phyloP scores from a whole-genome alignment of 2,888 invertebrate genomes.

The Lacanobia wlatinum region DNA sequence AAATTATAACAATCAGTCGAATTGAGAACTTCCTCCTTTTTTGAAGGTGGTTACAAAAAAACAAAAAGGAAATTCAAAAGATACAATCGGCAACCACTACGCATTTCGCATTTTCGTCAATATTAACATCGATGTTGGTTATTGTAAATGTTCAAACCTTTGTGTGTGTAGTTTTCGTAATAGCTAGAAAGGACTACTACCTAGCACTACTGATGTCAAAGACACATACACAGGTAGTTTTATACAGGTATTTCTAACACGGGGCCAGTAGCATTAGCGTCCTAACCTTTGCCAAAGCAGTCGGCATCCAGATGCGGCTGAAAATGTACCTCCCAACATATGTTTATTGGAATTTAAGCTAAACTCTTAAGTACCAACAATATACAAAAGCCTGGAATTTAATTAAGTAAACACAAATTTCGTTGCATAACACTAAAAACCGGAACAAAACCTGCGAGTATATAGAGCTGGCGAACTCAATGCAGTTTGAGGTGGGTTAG shows the following conservation, averaged over 20 bases:
- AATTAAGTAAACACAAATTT: conserved; percentile 70
- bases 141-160: no score
- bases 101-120: no score
- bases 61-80: no score
- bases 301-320: conserved; percentile 3
- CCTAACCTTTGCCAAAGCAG: neutral
- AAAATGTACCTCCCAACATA: conserved; percentile 2
- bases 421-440: conserved; percentile 62
- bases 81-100: no score
- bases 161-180: no score
- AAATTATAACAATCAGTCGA: no score
- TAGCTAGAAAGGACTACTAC: neutral
- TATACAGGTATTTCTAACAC: neutral
- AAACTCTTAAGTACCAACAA: conserved; percentile 28
- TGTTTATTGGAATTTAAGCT: conserved; percentile 33
- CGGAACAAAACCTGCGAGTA: conserved; percentile 54
- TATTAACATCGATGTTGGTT: no score
- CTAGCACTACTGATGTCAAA: neutral
- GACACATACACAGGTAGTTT: no score
- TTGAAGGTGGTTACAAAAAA: no score
- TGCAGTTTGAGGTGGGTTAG: conserved; percentile 53
- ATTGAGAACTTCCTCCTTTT: no score
- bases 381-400: conserved; percentile 64
- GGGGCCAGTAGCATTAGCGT: neutral
- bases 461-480: conserved; percentile 53